These are phyloP conservation scores for Bufotes viridis DNA, from an alignment of 2,797 vertebrate genomes.

Conservation along the genomic window DNA sequence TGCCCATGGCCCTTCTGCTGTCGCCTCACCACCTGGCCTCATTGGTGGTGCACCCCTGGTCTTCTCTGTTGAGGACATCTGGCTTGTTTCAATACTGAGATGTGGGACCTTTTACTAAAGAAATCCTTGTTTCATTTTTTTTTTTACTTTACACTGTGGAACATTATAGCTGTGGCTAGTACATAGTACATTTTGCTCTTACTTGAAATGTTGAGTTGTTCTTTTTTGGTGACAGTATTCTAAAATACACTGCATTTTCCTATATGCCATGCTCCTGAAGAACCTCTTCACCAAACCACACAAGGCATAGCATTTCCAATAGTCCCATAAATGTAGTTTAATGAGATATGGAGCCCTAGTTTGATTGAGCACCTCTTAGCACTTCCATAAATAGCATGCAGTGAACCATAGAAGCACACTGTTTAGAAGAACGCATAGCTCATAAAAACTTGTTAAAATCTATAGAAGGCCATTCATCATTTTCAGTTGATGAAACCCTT, in stretches of 20 bases:
- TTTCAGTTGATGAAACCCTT: constrained; percentile 23
- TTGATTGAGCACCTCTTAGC: constrained; percentile 31
- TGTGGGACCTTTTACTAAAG: no score
- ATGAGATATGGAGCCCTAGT: constrained; percentile 26
- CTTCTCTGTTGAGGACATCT: no score
- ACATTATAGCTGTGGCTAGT: background rate
- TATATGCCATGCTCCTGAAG: background rate
- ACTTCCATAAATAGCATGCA: constrained; percentile 28
- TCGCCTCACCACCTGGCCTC: no score
- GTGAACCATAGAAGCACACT: background rate
- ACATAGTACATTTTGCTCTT: background rate
- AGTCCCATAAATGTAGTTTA: constrained; percentile 1
- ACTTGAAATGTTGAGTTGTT: background rate
- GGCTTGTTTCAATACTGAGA: no score
- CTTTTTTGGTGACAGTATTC: background rate
- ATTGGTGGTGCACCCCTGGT: no score
- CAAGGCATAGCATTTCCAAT: background rate
- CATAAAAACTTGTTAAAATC: constrained; percentile 51
- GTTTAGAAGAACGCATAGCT: constrained; percentile 26
- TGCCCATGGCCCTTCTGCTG: no score
- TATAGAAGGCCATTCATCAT: constrained; percentile 32
- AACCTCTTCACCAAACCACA: background rate
- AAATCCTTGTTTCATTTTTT: no score
- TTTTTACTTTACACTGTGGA: background rate
- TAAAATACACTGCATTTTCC: background rate